Conservation (phyloP, 2,888 invertebrate genomes). For the Podabrus alpinus region DNA sequence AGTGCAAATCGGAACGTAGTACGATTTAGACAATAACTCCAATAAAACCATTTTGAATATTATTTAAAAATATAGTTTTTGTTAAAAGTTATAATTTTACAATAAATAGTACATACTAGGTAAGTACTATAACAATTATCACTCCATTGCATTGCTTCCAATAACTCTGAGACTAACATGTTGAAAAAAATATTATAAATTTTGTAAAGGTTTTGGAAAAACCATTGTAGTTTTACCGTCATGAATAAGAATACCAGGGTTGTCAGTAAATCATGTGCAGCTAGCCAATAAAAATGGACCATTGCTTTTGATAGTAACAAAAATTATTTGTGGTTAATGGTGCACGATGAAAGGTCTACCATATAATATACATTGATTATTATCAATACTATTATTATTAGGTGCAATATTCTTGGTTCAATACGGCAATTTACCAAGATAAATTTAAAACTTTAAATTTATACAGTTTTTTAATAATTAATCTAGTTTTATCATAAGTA, state of each 20-base stretch:
- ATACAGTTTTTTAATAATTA: neutral
- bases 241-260: neutral
- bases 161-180: too few species aligned
- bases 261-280: neutral
- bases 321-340: neutral
- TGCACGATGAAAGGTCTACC: neutral
- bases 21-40: neutral
- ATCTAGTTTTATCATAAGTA: neutral
- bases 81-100: too few species aligned
- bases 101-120: too few species aligned
- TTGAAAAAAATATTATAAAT: too few species aligned
- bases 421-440: neutral
- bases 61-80: too few species aligned
- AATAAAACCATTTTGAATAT: neutral
- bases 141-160: too few species aligned
- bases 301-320: neutral
- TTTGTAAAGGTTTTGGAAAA: too few species aligned
- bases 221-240: neutral
- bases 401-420: neutral
- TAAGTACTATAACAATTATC: too few species aligned
- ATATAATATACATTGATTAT: neutral
- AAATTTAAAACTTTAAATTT: neutral
- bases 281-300: neutral
- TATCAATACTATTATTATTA: neutral
- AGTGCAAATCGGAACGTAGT: neutral